Percentiles rank a stretch among this genome's conserved stretches.
Conservation (phyloP, 2,888 invertebrate genomes). For the Apomyelois bistriatella region DNA sequence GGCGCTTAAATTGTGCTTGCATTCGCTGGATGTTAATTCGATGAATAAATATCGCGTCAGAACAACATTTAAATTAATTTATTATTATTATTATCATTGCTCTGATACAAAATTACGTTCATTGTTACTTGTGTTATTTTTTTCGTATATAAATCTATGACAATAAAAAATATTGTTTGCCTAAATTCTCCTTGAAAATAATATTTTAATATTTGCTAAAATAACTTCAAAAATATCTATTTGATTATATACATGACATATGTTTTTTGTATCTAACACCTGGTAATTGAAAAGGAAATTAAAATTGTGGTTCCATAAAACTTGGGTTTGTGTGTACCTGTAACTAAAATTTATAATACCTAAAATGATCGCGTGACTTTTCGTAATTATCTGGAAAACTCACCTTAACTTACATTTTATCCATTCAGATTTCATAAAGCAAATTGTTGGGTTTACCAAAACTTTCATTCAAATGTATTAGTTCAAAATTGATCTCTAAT, state of each 20-base stretch:
- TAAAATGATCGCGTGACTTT: constrained; percentile 67
- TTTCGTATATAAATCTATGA: neutral
- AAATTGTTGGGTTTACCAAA: constrained; percentile 73
- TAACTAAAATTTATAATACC: constrained; percentile 35
- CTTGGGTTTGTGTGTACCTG: constrained; percentile 12
- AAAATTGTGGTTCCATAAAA: too few species aligned
- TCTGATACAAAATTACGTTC: constrained; percentile 14
- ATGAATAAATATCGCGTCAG: constrained; percentile 65
- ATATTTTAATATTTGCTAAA: too few species aligned
- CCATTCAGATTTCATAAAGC: constrained; percentile 70
- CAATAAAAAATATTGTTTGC: too few species aligned
- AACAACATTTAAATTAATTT: constrained; percentile 54
- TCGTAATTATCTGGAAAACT: constrained; percentile 66
- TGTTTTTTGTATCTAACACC: too few species aligned
- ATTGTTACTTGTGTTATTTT: neutral
- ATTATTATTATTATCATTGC: constrained; percentile 30
- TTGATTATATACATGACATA: too few species aligned
- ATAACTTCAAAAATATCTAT: neutral
- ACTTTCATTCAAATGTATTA: constrained; percentile 70
- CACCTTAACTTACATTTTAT: constrained; percentile 57
- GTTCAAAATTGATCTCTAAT: constrained; percentile 72
- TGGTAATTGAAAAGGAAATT: too few species aligned
- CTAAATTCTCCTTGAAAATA: too few species aligned
- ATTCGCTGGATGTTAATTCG: constrained; percentile 68
- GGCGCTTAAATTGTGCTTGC: constrained; percentile 71